Evolutionary conservation across 2,888 invertebrate species (phyloP), one percentile per base, ranked within the genome.

Genomic region (Dichetophora obliterata): DNA sequence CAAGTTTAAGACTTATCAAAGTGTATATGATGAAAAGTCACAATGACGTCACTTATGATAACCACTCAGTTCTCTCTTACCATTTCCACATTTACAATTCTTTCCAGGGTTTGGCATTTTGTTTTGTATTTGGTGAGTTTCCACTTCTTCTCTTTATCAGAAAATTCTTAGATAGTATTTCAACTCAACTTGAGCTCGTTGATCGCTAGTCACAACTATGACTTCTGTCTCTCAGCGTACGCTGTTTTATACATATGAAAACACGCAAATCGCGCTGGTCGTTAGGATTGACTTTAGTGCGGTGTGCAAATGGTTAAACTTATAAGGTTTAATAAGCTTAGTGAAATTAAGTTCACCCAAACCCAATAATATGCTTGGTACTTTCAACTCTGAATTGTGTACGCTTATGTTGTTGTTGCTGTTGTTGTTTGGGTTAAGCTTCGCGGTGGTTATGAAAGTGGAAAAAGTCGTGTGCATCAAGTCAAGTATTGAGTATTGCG

Each of bases 161-260:
- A 8, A 22, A 16, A 69, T 31, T 31, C 68, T 24, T 69, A 48
- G 34, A 74, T 65, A 22, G 59, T 50, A 54, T 19, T 61, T 59
- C 27, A 34, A 71, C 54, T 69, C 59, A 75, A 69, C 75, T 54
- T 50, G 31, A 69, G 70, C 61, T 76, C 66, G 61, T 37, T 63
- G 52, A 61, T 61, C 27, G 22, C 34, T 52, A 27, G 24, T 68
- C 43, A 37, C 76, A 43, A 70, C 61, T 22, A 76, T 27, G 27
- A 50, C 65, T 72, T n/a, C 52, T 11, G 65, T 72, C 31, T 5
- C 19, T 50, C 34, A 61, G 69, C 59, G 69, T 65, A 27, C 22
- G 48, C 43, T n/a, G 69, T 75, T 75, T 75, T 75, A 75, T 75
- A 69, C 22, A 69, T 22, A 75, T 61, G 34, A 19, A 75, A 48